Base-by-base conservation (phyloP, 1,140 invertebrate species). In the Rhyzopertha dominica region DNA sequence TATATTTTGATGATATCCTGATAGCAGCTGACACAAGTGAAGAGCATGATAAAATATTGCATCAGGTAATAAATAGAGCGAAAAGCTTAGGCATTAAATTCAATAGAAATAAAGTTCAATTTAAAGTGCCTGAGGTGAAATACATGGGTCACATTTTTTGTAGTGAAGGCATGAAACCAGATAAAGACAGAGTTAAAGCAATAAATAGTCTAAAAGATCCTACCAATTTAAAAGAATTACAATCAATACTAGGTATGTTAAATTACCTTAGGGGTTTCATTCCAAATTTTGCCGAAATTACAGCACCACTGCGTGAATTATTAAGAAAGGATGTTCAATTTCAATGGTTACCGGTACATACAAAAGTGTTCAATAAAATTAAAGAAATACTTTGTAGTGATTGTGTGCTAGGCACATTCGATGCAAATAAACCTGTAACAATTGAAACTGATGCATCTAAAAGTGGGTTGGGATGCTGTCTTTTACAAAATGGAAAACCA, bases 141-240 rank as follows among this genome's bases (percentile, higher is more conserved):
- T 66, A 58, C 49, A 34, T 62, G 17, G 49, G 49, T 12, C 44
- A 52, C 24, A 47, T 46, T 32, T 39, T 51, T 39, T 43, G 37
- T 2, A 29, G 30, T 13, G 25, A 40, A 16, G 53, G 49, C 10
- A 23, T 52, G 12, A 29, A 36, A 29, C 38, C 46, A 24, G 49
- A 54, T 37, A n/a, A 5, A 12, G 22, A 40, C 9, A 31, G 43
- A 26, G 24, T 54, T 16, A 35, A 46, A 34, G 44, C 49, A 32
- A 50, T 51, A 17, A 8, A 41, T 17, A 30, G 35, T 8, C 19
- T 52, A 29, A 17, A 51, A 31, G 32, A 44, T 29, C 49, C 45
- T 26, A 46, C 25, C 28, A 44, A 45, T 32, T 48, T 49, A 49
- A 52, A 56, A 35, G 49, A 67, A 23, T 35, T 53, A 12, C 32